Evolutionary conservation across 2,797 vertebrate species (phyloP).

Genomic region (Pantherophis alleghaniensis): DNA sequence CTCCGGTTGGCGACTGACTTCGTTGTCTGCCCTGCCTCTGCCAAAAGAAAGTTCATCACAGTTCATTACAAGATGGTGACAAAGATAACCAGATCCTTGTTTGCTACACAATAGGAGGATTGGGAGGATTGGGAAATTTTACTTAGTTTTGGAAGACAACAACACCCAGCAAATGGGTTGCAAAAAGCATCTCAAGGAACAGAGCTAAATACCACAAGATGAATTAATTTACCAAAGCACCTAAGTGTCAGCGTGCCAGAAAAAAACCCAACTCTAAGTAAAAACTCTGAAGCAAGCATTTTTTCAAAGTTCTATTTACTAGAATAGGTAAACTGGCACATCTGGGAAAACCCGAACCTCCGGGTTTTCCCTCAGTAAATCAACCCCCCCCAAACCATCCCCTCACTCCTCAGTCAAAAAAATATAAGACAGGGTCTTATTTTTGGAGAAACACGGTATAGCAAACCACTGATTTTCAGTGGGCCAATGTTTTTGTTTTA

Average conservation of each 20-base stretch:
- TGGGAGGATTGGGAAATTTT: not conserved
- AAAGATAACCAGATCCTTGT: not conserved
- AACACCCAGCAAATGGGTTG: not conserved
- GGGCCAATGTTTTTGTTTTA: not conserved
- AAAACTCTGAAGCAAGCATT: too few relatives aligned
- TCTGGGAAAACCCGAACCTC: too few relatives aligned
- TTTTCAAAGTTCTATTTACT: too few relatives aligned
- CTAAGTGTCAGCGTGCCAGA: not conserved
- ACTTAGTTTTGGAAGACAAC: not conserved
- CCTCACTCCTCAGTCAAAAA: too few relatives aligned
- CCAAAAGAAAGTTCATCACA: not conserved
- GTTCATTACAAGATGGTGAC: not conserved
- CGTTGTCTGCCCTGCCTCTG: conserved; percentile 64
- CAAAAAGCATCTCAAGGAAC: not conserved
- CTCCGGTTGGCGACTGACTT: not conserved
- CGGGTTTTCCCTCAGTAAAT: too few relatives aligned
- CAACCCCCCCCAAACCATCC: too few relatives aligned
- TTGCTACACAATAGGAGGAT: not conserved
- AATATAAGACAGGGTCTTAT: too few relatives aligned
- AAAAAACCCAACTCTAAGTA: too few relatives aligned
- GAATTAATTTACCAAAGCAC: not conserved
- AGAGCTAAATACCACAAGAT: not conserved
- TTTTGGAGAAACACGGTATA: too few relatives aligned
- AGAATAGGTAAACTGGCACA: too few relatives aligned
- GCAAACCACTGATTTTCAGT: not conserved